Percentiles rank a stretch among this genome's conserved stretches.
These are phyloP conservation scores for Mixornis gularis DNA, from an alignment of 2,113 vertebrate genomes.

Conservation along the genomic window DNA sequence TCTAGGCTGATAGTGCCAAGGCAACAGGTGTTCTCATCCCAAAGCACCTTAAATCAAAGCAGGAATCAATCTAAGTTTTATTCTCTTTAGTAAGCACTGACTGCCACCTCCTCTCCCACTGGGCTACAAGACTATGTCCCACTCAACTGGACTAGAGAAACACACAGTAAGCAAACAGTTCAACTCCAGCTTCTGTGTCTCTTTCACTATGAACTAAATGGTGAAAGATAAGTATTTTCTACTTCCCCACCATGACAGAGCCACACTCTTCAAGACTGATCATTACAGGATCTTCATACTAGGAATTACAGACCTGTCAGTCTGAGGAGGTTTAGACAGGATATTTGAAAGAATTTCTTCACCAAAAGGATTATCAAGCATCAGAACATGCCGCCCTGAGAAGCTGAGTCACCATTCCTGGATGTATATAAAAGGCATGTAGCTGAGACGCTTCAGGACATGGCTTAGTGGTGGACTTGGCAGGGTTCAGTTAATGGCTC, in stretches of 20 bases:
- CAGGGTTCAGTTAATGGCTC: not conserved
- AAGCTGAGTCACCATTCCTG: not conserved
- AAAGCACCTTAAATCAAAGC: not conserved
- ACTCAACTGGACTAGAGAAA: not conserved
- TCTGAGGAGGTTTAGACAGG: not conserved
- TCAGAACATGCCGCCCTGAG: not conserved
- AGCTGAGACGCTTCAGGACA: not conserved
- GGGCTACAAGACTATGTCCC: not conserved
- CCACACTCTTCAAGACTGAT: not conserved
- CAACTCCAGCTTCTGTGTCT: not conserved
- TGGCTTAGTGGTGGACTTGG: not conserved
- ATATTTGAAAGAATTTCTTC: not conserved
- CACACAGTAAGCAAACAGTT: accelerated
- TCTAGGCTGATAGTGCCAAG: not conserved
- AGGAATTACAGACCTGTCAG: not conserved
- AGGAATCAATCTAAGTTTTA: not conserved
- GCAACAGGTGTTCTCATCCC: not conserved
- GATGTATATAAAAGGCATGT: not conserved
- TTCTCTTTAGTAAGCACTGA: not conserved
- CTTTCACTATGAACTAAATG: not conserved
- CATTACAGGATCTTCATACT: not conserved
- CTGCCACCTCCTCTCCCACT: not conserved
- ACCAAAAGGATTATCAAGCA: not conserved
- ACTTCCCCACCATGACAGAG: not conserved
- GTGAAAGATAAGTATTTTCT: not conserved